These are phyloP conservation scores for Steinernema feltiae DNA, from an alignment of 1,140 invertebrate species.

Conservation along the genomic window DNA sequence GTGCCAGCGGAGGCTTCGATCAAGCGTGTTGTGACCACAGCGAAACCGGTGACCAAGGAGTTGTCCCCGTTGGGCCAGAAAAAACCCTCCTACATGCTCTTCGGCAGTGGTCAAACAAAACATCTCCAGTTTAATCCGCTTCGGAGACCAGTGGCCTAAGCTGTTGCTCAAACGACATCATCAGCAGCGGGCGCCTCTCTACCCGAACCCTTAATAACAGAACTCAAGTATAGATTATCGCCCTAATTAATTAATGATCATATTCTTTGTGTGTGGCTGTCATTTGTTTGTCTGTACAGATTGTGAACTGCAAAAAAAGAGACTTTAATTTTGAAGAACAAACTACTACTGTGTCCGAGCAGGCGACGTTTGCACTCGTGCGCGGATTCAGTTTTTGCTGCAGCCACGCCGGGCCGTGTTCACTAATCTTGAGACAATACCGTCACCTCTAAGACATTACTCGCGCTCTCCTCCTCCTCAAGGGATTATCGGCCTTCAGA, in stretches of 20 bases:
- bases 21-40: not conserved
- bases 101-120: not conserved
- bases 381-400: not conserved
- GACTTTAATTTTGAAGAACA: not conserved
- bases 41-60: not conserved
- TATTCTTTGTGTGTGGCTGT: not conserved
- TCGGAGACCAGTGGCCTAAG: not conserved
- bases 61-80: not conserved
- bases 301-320: not conserved
- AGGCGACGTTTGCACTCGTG: not conserved
- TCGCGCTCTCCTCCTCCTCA: not conserved
- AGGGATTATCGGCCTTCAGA: slow-evolving; percentile 15
- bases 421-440: slow-evolving; percentile 8
- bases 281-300: slow-evolving; percentile 4
- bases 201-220: not conserved
- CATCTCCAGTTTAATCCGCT: slow-evolving; percentile 10
- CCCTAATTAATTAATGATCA: not conserved
- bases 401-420: not conserved
- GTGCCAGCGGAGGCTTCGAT: not conserved
- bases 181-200: not conserved
- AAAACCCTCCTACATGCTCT: slow-evolving; percentile 2
- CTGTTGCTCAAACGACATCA: not conserved
- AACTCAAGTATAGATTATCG: not conserved
- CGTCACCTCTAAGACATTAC: not conserved
- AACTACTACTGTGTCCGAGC: not conserved